Percentiles rank a stretch among this genome's conserved stretches.
These are phyloP conservation scores for Neuroscelio doddi DNA, from an alignment of 2,888 invertebrate species.

Conservation along the genomic window DNA sequence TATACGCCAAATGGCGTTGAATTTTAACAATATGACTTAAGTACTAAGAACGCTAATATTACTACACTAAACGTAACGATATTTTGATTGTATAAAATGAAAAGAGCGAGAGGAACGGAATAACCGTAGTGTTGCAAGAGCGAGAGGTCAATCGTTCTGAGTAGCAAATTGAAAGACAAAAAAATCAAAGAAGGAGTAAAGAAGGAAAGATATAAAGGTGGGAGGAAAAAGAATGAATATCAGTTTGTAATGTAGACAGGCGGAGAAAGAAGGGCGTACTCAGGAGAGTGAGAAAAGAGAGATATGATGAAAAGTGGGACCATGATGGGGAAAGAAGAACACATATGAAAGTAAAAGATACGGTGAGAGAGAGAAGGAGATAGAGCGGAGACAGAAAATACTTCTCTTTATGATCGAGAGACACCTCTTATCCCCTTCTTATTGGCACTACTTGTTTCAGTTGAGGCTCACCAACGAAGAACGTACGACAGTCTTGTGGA, in stretches of 20 bases:
- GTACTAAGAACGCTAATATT: too few species aligned
- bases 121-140: slow-evolving; percentile 5
- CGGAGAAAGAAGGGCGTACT: not conserved
- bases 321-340: slow-evolving; percentile 9
- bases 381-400: slow-evolving; percentile 37
- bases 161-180: slow-evolving; percentile 8
- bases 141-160: slow-evolving; percentile 11
- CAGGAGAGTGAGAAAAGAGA: slow-evolving; percentile 3
- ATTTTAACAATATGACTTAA: too few species aligned
- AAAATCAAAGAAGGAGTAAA: not conserved
- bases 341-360: slow-evolving; percentile 14
- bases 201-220: slow-evolving; percentile 1
- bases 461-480: slow-evolving; percentile 64
- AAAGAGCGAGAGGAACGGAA: not conserved
- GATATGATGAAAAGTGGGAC: slow-evolving; percentile 9
- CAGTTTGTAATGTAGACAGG: not conserved
- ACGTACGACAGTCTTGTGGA: slow-evolving; percentile 14
- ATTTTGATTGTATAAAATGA: too few species aligned
- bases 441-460: slow-evolving; percentile 58
- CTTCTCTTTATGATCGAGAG: slow-evolving; percentile 42
- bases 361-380: slow-evolving; percentile 14
- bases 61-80: not conserved
- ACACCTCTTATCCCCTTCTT: slow-evolving; percentile 43
- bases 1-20: too few species aligned
- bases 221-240: slow-evolving; percentile 1